Evolutionary conservation across 2,113 vertebrate genomes (phyloP), one percentile per base, ranked within the genome.

Genomic region (Apteryx mantelli): DNA sequence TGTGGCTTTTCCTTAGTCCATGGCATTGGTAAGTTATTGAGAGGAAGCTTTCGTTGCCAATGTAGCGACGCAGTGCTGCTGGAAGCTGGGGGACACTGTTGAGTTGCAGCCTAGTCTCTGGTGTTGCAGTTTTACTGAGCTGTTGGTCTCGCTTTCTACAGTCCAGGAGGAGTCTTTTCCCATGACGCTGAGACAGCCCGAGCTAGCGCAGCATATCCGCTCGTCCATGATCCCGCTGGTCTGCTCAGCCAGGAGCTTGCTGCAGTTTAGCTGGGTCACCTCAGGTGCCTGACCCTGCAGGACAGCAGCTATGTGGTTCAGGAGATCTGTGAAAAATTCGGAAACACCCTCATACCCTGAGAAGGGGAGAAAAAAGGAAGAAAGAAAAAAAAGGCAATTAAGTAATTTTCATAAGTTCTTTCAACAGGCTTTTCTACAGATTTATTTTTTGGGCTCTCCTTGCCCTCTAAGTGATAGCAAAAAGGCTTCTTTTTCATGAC

Each of bases 41-140:
- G 99, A 99, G 63, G 99, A 99, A 79, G 99, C 99, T 98, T 99
- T 99, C 80, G 99, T 99, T 84, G 99, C 98, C 98, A 99, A 98
- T 0, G 99, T 99, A 91, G 99, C 98, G 58, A 99, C 99, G 14
- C 99, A 99, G 98, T 99, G 99, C 98, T 99, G 99, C 98, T 99
- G 99, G 98, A 99, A 99, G 98, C 99, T 99, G 95, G 99, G 99
- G 25, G 99, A 99, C 98, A 99, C 98, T 38, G 99, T 96, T 0
- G 99, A 97, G 85, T 99, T 99, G 98, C 99, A 99, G 97, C 99
- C 99, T 85, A 99, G 99, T 99, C 99, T 99, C 98, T 99, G 99
- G 93, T 99, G 98, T 11, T 98, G 98, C 92, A 99, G 98, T 96
- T 99, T 99, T 93, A 98, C 58, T 1, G 98, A 70, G 93, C 98